Evolutionary conservation across 2,888 invertebrate genomes (phyloP).

Genomic region (Sericinus montela): DNA sequence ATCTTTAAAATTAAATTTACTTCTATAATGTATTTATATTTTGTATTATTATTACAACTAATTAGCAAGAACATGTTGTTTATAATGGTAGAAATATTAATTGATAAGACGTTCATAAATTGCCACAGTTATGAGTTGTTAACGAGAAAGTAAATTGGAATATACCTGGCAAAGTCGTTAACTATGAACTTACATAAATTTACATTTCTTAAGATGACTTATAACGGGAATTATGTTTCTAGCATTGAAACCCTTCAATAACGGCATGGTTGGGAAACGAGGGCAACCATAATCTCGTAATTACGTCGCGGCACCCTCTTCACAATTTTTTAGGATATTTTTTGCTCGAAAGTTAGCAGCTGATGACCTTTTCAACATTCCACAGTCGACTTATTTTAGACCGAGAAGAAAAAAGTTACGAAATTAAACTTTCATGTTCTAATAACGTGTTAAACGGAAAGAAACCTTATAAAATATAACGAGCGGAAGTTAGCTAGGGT

Average conservation of each 20-base stretch:
- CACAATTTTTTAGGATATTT: slow-evolving; percentile 7
- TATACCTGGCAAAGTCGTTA: no score
- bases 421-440: not conserved
- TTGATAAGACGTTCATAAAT: no score
- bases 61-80: no score
- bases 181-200: not conserved
- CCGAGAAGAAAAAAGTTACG: slow-evolving; percentile 4
- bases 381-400: slow-evolving; percentile 11
- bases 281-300: slow-evolving; percentile 14
- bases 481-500: slow-evolving; percentile 3
- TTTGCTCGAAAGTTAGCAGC: slow-evolving; percentile 15
- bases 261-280: slow-evolving; percentile 3
- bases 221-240: slow-evolving; percentile 3
- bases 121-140: no score
- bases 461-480: slow-evolving; percentile 6
- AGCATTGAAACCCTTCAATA: slow-evolving; percentile 7
- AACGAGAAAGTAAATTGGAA: no score
- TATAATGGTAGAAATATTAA: no score
- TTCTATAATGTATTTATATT: no score
- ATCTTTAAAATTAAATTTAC: no score
- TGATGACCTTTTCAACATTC: slow-evolving; percentile 17
- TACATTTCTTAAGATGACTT: not conserved
- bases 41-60: no score
- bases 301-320: slow-evolving; percentile 18
- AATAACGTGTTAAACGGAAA: not conserved